These are phyloP conservation scores for Selene dorsalis DNA, from an alignment of 2,797 vertebrate species.

Conservation along the genomic window DNA sequence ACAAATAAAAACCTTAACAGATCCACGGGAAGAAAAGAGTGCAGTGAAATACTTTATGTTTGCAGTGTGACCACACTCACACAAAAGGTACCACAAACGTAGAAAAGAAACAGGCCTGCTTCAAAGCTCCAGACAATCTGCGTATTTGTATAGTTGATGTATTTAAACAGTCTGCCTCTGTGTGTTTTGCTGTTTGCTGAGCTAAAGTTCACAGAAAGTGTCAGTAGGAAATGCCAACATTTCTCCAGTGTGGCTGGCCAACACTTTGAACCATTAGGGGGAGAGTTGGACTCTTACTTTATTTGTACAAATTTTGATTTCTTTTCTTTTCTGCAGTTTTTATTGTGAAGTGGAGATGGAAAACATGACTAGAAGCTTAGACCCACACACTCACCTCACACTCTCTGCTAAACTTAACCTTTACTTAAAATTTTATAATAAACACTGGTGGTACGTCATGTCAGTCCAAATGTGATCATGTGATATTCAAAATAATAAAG, in stretches of 20 bases:
- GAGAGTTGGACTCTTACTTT: conserved; percentile 45
- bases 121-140: conserved; percentile 58
- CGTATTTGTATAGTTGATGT: conserved; percentile 51
- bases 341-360: conserved; percentile 35
- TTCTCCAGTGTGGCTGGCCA: conserved; percentile 67
- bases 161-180: conserved; percentile 33
- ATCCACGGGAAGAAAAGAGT: conserved; percentile 34
- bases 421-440: background rate
- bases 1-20: conserved; percentile 33
- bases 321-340: conserved; percentile 22
- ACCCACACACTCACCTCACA: conserved; percentile 5
- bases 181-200: conserved; percentile 61
- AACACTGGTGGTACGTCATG: conserved; percentile 44
- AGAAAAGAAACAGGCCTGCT: conserved; percentile 31
- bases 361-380: conserved; percentile 13
- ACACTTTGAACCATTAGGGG: conserved; percentile 54
- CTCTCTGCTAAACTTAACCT: conserved; percentile 20
- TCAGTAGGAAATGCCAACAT: conserved; percentile 72
- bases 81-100: conserved; percentile 19
- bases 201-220: conserved; percentile 51
- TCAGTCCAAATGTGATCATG: conserved; percentile 42
- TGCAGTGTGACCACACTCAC: conserved; percentile 29
- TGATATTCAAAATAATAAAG: conserved; percentile 13
- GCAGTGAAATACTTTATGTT: conserved; percentile 6
- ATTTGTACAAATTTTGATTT: conserved; percentile 42